A percentile compares a stretch with the other conserved stretches of the same genome.
These are phyloP conservation scores for Myripristis jacobus DNA, from an alignment of 2,797 vertebrate species.

Conservation along the genomic window DNA sequence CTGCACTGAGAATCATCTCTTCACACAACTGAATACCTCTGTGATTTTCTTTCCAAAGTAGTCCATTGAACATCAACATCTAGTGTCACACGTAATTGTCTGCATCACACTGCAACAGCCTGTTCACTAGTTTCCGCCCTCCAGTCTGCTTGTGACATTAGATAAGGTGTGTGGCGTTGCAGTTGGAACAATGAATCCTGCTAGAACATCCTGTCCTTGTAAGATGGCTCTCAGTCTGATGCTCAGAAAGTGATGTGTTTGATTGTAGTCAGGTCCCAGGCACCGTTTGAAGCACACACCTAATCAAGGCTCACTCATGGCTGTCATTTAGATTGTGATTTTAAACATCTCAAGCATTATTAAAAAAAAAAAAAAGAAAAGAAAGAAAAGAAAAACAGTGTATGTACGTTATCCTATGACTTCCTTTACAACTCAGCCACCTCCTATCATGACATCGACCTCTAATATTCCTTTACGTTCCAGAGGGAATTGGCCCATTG, in stretches of 20 bases:
- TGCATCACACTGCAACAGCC: constrained; percentile 7
- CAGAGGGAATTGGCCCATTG: constrained; percentile 48
- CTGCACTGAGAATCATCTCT: background rate
- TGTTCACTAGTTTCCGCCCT: constrained; percentile 6
- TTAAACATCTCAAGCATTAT: background rate
- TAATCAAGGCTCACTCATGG: constrained; percentile 7
- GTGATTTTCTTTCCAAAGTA: background rate
- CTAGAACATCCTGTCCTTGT: constrained; percentile 37
- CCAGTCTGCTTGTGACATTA: constrained; percentile 21
- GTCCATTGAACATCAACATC: background rate
- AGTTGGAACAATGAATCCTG: constrained; percentile 28
- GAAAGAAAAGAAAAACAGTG: background rate
- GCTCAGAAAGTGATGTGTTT: background rate
- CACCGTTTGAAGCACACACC: constrained; percentile 3
- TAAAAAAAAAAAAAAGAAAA: background rate
- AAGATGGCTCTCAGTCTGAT: constrained; percentile 24
- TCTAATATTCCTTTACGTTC: constrained; percentile 23
- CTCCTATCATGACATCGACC: constrained; percentile 3
- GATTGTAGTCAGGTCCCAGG: constrained; percentile 7
- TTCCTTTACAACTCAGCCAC: constrained; percentile 4
- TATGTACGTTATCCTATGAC: constrained; percentile 3
- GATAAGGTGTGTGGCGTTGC: constrained; percentile 36
- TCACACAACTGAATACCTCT: background rate
- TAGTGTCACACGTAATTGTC: background rate
- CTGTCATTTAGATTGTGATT: background rate